Evolutionary conservation across 2,797 vertebrate genomes (phyloP).

Genomic region (Poliocrania exsul): DNA sequence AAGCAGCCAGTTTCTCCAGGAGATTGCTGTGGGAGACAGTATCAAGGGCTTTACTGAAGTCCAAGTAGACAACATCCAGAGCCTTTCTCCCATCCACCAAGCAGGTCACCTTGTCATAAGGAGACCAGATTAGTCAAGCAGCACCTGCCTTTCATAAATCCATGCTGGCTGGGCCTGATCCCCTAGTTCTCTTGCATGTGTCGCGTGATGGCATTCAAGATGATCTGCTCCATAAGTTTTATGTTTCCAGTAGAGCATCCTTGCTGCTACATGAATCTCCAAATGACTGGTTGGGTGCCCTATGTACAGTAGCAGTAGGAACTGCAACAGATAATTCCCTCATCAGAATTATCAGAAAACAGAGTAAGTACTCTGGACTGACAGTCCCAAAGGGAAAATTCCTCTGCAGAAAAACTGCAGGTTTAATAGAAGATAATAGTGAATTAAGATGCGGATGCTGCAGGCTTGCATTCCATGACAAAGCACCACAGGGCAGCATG

Average conservation of each 20-base stretch:
- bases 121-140: neutral
- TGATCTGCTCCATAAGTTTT: neutral
- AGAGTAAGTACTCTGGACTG: neutral
- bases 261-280: neutral
- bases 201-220: neutral
- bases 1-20: neutral
- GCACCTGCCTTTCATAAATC: neutral
- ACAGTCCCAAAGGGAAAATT: neutral
- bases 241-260: neutral
- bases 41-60: neutral
- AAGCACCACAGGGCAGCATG: neutral
- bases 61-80: neutral
- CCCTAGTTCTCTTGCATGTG: neutral
- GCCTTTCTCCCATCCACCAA: neutral
- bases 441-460: neutral
- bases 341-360: neutral
- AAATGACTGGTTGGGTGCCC: neutral
- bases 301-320: neutral
- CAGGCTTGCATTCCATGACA: rapidly evolving
- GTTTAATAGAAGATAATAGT: neutral
- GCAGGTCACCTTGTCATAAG: neutral
- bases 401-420: neutral
- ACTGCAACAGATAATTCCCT: neutral
- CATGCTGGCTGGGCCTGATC: neutral
- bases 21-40: neutral